These are phyloP conservation scores for Schizotus pectinicornis DNA, from an alignment of 2,888 invertebrate genomes.

Conservation along the genomic window DNA sequence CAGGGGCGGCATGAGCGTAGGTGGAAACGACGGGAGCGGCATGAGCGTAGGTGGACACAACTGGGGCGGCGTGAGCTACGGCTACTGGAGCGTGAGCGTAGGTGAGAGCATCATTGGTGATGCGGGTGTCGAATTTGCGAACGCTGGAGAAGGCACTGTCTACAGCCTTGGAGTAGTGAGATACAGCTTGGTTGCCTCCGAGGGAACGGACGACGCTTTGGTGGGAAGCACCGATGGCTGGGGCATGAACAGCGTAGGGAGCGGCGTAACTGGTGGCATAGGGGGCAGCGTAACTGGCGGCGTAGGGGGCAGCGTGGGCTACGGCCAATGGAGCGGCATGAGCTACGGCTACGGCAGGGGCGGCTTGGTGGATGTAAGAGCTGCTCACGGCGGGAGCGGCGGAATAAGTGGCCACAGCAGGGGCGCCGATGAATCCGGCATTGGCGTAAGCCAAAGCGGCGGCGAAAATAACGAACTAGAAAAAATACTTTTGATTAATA, in stretches of 20 bases:
- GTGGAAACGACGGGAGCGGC: constrained; percentile 45
- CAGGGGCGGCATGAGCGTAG: constrained; percentile 4
- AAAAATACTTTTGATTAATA: constrained; percentile 24
- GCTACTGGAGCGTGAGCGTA: constrained; percentile 57
- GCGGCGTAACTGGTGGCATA: no score
- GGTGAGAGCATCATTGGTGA: constrained; percentile 63
- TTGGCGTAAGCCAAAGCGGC: constrained; percentile 66
- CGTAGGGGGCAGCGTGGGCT: constrained; percentile 39
- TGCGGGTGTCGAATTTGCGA: constrained; percentile 65
- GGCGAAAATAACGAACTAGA: constrained; percentile 63
- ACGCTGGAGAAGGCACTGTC: constrained; percentile 68
- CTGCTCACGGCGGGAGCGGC: constrained; percentile 38
- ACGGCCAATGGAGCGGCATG: constrained; percentile 56
- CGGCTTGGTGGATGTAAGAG: constrained; percentile 17
- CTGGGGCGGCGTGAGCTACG: constrained; percentile 51
- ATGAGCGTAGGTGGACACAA: constrained; percentile 46
- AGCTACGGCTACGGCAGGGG: constrained; percentile 38
- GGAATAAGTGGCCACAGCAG: constrained; percentile 42
- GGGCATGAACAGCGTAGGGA: constrained; percentile 41
- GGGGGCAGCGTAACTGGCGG: constrained; percentile 42
- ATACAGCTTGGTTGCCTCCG: constrained; percentile 63
- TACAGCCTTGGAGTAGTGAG: constrained; percentile 62
- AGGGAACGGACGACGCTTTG: constrained; percentile 66
- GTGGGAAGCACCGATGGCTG: constrained; percentile 59
- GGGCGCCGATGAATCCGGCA: constrained; percentile 62